Conservation (phyloP, 2,113 vertebrate species). For the Boulengerochromis microlepis region DNA sequence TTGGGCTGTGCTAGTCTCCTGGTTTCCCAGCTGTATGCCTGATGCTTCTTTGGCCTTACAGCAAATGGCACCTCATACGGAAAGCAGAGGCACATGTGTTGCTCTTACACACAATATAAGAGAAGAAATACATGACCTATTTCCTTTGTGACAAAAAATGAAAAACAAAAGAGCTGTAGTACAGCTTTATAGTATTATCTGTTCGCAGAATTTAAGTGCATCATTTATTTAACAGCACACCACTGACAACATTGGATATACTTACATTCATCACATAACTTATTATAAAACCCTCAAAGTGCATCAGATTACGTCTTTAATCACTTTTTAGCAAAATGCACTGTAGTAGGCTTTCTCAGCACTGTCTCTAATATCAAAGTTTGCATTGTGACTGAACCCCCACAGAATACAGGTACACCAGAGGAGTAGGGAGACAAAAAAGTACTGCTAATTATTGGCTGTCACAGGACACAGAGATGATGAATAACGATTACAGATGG, state of each 20-base stretch:
- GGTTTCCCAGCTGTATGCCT: neutral
- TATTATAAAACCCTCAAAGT: neutral
- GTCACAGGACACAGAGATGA: slow-evolving; percentile 52
- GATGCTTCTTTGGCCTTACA: neutral
- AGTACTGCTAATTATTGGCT: slow-evolving; percentile 70
- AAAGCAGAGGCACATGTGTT: neutral
- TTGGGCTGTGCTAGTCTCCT: neutral
- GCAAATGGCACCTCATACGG: neutral
- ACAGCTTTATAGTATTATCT: neutral
- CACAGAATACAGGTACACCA: slow-evolving; percentile 46
- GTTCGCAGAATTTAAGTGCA: neutral
- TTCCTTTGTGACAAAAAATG: neutral
- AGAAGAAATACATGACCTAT: neutral
- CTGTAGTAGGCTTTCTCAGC: neutral
- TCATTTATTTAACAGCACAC: neutral
- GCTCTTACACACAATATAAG: neutral
- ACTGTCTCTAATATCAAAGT: slow-evolving; percentile 45
- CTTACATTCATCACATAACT: slow-evolving; percentile 5
- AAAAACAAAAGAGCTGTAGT: neutral
- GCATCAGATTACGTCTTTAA: neutral
- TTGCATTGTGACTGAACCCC: slow-evolving; percentile 1
- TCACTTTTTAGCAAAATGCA: neutral
- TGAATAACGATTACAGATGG: slow-evolving; percentile 68
- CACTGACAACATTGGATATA: neutral
- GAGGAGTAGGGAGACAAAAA: slow-evolving; percentile 32